Evolutionary conservation across 2,797 vertebrate genomes (phyloP).

Genomic region (Scolopax bukidnonensis): DNA sequence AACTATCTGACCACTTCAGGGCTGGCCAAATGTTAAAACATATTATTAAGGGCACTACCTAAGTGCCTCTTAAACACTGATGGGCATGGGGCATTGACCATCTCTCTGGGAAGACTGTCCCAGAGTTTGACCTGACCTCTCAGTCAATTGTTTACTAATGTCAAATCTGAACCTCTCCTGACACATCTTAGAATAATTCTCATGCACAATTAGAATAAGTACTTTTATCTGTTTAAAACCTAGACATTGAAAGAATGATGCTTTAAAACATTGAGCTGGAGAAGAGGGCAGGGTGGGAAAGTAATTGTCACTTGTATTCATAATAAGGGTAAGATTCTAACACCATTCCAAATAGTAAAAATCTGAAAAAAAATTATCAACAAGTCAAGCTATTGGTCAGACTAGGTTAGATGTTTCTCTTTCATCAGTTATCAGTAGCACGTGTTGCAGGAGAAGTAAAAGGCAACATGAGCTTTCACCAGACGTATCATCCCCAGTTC

Average conservation of each 20-base stretch:
- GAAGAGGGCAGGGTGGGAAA: fast-evolving
- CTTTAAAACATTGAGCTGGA: background rate
- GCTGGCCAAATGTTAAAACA: background rate
- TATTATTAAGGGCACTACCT: background rate
- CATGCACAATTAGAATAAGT: background rate
- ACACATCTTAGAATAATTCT: background rate
- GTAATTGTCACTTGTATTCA: background rate
- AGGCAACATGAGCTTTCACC: background rate
- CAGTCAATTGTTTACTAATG: background rate
- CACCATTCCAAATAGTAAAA: background rate
- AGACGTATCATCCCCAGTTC: background rate
- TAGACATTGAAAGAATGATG: background rate
- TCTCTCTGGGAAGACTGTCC: background rate
- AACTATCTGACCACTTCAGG: background rate
- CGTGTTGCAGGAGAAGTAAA: background rate
- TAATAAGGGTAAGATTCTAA: background rate
- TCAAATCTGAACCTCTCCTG: background rate
- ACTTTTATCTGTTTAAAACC: fast-evolving
- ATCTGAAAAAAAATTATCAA: background rate
- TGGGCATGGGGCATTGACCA: fast-evolving
- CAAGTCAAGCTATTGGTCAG: background rate
- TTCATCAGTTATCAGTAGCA: background rate
- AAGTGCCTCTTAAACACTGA: background rate
- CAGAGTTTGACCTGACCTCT: background rate
- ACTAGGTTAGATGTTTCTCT: background rate